These are phyloP conservation scores for Macrochelys suwanniensis DNA, from an alignment of 2,797 vertebrate species.

Conservation along the genomic window DNA sequence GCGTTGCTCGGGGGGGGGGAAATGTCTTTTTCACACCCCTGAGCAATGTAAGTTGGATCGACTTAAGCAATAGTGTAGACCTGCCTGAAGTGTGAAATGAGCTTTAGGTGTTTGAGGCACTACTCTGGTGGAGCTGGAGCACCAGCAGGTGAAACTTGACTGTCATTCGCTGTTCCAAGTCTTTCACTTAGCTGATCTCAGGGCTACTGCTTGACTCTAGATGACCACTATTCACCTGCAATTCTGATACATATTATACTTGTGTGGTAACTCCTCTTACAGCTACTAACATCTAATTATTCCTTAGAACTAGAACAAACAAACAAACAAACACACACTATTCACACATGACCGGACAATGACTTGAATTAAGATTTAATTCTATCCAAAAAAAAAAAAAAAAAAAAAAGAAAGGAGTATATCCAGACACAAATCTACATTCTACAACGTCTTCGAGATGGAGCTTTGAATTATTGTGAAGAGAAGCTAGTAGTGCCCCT, in stretches of 20 bases:
- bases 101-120: background rate
- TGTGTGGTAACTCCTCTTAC: background rate
- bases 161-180: too few species aligned
- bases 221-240: background rate
- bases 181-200: background rate
- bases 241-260: background rate
- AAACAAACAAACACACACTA: background rate
- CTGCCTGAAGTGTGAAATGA: background rate
- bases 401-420: background rate
- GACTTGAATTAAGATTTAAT: background rate
- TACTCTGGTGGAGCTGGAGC: background rate
- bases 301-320: background rate
- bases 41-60: too few species aligned
- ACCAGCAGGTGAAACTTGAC: too few species aligned
- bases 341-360: background rate
- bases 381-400: background rate
- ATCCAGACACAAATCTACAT: background rate
- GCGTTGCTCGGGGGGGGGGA: too few species aligned
- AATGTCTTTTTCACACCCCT: too few species aligned
- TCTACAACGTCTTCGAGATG: background rate
- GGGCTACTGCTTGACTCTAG: background rate
- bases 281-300: background rate
- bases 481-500: too few species aligned
- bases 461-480: background rate
- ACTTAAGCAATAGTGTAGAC: too few species aligned